Evolutionary conservation across 2,888 invertebrate genomes (phyloP), one percentile per base, ranked within the genome.

Genomic region (Thymelicus acteon): DNA sequence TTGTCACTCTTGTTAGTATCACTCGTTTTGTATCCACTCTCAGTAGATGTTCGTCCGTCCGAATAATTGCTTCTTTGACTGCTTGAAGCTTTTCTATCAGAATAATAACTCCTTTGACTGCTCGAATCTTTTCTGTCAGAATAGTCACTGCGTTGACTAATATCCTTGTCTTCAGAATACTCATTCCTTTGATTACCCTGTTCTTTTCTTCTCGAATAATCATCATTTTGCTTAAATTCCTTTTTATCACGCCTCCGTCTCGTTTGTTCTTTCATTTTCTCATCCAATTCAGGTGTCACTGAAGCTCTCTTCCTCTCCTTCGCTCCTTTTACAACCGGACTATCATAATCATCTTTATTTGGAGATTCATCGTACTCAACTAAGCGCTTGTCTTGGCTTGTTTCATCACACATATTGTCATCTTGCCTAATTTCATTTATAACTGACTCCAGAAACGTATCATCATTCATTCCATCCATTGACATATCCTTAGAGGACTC

Each of bases 391-490:
- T 93, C 92, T 31, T 89, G 88, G 69, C 85, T 86, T 0, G 78
- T 80, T 2, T 90, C 89, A 0, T 91, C 93, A 67, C 83, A 86
- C 72, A 91, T 80, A n/a, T 64, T 54, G 54, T 83, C 82, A 60
- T 91, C 92, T 65, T 90, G 87, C 72, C 92, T 92, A 7, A 93
- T 92, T 75, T 93, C 93, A 72, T 91, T 92, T 58, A 93, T 92
- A 1, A 93, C 88, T 0, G 93, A 91, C 77, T 93, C 93, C 52
- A 93, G 77, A 73, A 93, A 93, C 0, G 83, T 89, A 58, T 93
- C 93, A 44, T 93, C 92, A 1, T 84, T 86, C 49, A 87, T 77
- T 5, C 83, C 87, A 31, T 91, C 91, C 6, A 83, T 79, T 0
- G 87, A 84, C 1, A 76, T 74, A 66, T 88, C 89, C 74, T 88